These are phyloP conservation scores for Colossoma macropomum DNA, from an alignment of 2,113 vertebrate genomes.

Conservation along the genomic window DNA sequence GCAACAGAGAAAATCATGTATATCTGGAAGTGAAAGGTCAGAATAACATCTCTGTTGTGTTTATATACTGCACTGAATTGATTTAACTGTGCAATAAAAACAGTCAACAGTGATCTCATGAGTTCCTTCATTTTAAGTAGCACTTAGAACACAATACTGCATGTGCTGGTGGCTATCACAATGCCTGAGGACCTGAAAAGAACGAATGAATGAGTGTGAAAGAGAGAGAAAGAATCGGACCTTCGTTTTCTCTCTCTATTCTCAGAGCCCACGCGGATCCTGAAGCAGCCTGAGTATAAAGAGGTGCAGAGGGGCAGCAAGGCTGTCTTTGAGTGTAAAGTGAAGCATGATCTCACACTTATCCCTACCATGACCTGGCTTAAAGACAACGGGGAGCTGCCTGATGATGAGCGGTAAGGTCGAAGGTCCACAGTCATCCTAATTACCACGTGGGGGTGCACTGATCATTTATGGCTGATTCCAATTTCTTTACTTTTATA, in stretches of 20 bases:
- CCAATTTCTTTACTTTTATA: neutral
- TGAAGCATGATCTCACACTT: constrained; percentile 90
- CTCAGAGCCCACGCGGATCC: constrained; percentile 91
- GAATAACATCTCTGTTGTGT: constrained; percentile 31
- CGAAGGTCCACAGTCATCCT: neutral
- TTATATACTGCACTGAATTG: neutral
- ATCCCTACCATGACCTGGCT: constrained; percentile 86
- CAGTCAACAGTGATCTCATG: no score
- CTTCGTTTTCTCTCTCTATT: neutral
- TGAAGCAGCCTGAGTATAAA: constrained; percentile 90
- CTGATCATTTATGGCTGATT: no score
- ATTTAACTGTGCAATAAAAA: neutral
- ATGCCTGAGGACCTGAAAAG: neutral
- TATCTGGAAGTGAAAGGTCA: constrained; percentile 94
- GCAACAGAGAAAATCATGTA: constrained; percentile 88
- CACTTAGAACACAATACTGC: neutral
- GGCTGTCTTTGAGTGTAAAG: constrained; percentile 89
- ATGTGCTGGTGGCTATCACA: neutral
- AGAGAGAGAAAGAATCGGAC: neutral
- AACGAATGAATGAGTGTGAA: neutral
- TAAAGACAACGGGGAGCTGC: constrained; percentile 85
- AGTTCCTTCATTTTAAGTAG: no score
- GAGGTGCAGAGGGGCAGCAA: constrained; percentile 84
- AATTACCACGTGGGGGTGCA: no score
- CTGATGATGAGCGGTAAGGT: constrained; percentile 84